Percentiles rank a stretch among this genome's conserved stretches.
Conservation (phyloP, 2,797 vertebrate genomes). For the Lepilemur ruficaudatus region DNA sequence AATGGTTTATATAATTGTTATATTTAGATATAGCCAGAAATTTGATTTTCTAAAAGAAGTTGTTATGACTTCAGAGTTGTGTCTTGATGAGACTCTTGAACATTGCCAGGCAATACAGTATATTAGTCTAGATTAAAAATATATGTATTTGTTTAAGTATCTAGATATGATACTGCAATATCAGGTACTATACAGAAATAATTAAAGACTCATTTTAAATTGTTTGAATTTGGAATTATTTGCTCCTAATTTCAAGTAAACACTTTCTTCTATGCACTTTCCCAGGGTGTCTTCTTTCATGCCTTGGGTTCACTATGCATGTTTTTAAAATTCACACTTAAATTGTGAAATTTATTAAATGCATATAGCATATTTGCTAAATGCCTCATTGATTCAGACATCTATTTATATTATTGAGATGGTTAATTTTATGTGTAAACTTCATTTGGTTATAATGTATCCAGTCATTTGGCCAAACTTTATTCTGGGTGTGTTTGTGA, state of each 20-base stretch:
- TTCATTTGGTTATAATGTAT: background rate
- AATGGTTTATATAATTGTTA: background rate
- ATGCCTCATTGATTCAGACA: background rate
- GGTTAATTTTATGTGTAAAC: background rate
- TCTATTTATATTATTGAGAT: background rate
- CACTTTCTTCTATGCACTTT: background rate
- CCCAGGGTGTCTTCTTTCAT: background rate
- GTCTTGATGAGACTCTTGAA: background rate
- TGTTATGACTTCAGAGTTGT: background rate
- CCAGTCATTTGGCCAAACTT: background rate
- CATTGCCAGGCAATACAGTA: background rate
- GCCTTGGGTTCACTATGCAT: background rate
- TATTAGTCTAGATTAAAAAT: background rate
- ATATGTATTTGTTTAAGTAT: background rate
- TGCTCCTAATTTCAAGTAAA: constrained; percentile 24
- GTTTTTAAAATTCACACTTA: background rate
- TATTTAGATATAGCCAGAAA: background rate
- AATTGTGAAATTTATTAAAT: background rate
- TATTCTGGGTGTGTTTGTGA: background rate
- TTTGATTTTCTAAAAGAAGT: background rate
- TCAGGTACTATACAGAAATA: background rate
- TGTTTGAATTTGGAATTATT: background rate
- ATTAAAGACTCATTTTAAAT: background rate
- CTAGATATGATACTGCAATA: background rate
- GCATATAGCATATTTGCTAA: background rate